A percentile compares a stretch with the other conserved stretches of the same genome.
Conservation (phyloP, 2,888 invertebrate species). For the Rhamphomyia laevipes region DNA sequence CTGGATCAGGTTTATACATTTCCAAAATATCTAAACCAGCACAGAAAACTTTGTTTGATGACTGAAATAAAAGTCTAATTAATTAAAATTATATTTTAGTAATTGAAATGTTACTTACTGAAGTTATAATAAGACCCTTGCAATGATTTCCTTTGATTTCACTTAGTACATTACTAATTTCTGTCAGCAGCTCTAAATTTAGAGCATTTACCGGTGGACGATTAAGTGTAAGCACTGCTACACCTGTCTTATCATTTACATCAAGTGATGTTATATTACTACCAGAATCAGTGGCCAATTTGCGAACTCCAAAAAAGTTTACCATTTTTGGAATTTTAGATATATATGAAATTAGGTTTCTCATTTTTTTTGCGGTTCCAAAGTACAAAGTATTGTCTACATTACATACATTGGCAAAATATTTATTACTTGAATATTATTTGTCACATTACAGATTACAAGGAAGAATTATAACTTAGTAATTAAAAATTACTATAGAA, state of each 20-base stretch:
- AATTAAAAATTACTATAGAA: no score
- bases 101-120: slow-evolving; percentile 45
- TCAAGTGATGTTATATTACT: no score
- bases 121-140: slow-evolving; percentile 61
- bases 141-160: slow-evolving; percentile 51
- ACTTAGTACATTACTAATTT: slow-evolving; percentile 47
- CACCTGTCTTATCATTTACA: slow-evolving; percentile 44
- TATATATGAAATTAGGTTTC: no score
- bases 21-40: slow-evolving; percentile 72
- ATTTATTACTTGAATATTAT: no score
- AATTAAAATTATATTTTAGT: neutral
- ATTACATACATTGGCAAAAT: no score
- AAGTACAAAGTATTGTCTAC: no score
- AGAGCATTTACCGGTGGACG: slow-evolving; percentile 67
- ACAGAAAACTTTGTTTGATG: slow-evolving; percentile 54
- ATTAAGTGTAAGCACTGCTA: slow-evolving; percentile 57
- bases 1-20: slow-evolving; percentile 62
- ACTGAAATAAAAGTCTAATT: neutral
- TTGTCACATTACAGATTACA: no score
- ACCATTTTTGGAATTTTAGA: no score
- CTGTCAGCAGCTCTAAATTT: slow-evolving; percentile 53
- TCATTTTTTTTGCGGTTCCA: no score
- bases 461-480: no score
- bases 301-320: no score
- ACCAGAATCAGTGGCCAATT: no score